Base-by-base conservation (phyloP, 2,888 invertebrate genomes). In the Drosophila antonietae region DNA sequence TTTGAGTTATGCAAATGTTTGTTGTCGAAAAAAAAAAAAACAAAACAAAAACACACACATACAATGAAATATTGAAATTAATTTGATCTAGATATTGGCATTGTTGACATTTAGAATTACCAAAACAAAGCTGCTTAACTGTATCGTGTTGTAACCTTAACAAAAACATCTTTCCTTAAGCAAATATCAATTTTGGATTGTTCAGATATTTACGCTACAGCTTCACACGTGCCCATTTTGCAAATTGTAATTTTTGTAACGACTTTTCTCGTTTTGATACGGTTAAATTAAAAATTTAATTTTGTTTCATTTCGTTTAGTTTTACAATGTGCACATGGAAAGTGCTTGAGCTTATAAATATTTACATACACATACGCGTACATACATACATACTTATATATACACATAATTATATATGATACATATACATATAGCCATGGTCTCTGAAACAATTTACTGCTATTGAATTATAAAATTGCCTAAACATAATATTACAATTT, bases 381-480 rank as follows among this genome's bases (percentile, higher is more conserved):
- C 64, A 73, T 20, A 46, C 14, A 46, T 60, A 62, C 44, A 39
- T 58, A 78, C 66, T 60, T 57, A 73, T 68, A 78, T 53, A 76
- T 43, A 35, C 28, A 47, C 58, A 84, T 61, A 75, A 43, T 69
- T 68, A 73, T 73, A 84, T 77, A 83, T 73, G 60, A 73, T 65
- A 82, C 62, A 78, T 71, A 85, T 68, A 80, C 80, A 87, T 84
- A 87, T 85, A 89, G 89, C 88, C 89, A 89, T 85, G 85, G 85
- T 85, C 85, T 85, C 85, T 85, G 78, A 85, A 85, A 89, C 89
- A 85, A 89, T 89, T 76, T 80, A 86, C 83, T 85, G 87, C 89
- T 85, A 89, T 89, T 85, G 88, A 85, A 84, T 89, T 85, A 87
- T 85, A 74, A 81, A 84, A 89, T 74, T 84, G 89, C 88, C 76